These are phyloP conservation scores for Podilymbus podiceps DNA, from an alignment of 2,113 vertebrate species.

Conservation along the genomic window DNA sequence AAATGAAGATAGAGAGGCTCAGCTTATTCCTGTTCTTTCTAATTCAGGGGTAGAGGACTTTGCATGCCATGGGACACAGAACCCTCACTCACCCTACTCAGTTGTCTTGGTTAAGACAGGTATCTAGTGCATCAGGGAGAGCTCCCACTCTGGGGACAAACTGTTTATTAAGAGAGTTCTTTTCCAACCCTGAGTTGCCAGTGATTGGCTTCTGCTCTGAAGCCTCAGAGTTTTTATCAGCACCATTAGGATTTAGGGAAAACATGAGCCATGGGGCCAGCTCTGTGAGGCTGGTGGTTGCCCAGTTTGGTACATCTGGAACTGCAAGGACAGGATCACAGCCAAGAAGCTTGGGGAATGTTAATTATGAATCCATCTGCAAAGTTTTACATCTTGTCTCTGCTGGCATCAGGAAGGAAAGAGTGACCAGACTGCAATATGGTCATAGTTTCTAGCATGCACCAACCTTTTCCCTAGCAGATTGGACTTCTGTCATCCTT, in stretches of 20 bases:
- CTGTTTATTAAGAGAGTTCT: background rate
- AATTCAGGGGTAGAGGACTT: background rate
- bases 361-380: background rate
- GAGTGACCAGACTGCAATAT: background rate
- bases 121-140: background rate
- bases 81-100: background rate
- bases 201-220: background rate
- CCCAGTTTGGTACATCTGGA: background rate
- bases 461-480: background rate
- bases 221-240: background rate
- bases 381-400: background rate
- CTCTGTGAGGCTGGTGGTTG: background rate
- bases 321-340: background rate
- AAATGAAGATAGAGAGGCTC: background rate
- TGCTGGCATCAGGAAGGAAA: background rate
- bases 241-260: background rate
- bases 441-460: background rate
- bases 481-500: background rate
- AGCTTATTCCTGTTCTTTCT: background rate
- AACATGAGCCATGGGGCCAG: background rate
- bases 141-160: background rate
- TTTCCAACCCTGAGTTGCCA: background rate
- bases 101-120: background rate
- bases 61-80: background rate
- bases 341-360: background rate